These are phyloP conservation scores for Luperina nickerlii DNA, from an alignment of 2,888 invertebrate species.

Conservation along the genomic window DNA sequence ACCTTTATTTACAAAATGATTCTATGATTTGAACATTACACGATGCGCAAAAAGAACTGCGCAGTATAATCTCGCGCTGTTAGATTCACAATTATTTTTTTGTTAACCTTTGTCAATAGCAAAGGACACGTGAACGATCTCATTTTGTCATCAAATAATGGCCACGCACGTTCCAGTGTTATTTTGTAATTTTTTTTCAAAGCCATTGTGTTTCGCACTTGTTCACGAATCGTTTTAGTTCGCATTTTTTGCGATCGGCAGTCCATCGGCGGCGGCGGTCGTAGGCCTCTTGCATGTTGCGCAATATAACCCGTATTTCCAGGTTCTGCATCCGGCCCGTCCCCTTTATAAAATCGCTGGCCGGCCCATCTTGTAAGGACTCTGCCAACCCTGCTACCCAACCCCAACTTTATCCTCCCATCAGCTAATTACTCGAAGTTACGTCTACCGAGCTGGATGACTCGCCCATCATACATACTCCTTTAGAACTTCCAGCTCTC, in stretches of 20 bases:
- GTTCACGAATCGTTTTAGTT: background rate
- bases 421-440: background rate
- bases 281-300: background rate
- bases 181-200: constrained; percentile 32
- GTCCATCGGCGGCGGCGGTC: background rate
- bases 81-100: constrained; percentile 73
- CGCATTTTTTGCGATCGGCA: background rate
- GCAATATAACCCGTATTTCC: background rate
- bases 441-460: background rate
- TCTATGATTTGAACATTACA: constrained; percentile 43
- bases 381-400: background rate
- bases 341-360: background rate
- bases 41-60: constrained; percentile 70
- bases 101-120: constrained; percentile 65
- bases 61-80: constrained; percentile 67
- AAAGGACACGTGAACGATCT: constrained; percentile 72
- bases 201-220: constrained; percentile 21
- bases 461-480: background rate
- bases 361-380: background rate
- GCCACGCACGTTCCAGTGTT: constrained; percentile 10
- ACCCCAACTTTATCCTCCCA: background rate
- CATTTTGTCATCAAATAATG: constrained; percentile 49
- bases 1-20: constrained; percentile 49
- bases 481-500: background rate
- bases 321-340: background rate